These are phyloP conservation scores for Prorops nasuta DNA, from an alignment of 1,140 invertebrate species.

Conservation along the genomic window DNA sequence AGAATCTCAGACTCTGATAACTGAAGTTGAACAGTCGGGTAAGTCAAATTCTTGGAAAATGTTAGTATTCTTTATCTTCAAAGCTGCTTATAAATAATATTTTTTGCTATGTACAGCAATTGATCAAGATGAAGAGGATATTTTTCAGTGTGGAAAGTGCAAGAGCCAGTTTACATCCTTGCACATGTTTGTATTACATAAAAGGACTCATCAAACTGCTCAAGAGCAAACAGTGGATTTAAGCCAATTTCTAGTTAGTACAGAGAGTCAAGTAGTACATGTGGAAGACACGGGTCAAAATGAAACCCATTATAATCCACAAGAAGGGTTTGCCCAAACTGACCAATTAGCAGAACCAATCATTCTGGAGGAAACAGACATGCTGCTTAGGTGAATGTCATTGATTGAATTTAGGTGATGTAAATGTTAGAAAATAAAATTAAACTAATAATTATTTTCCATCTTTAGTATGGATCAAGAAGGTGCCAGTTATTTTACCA, in stretches of 20 bases:
- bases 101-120: slow-evolving; percentile 30
- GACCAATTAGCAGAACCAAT: slow-evolving; percentile 46
- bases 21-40: slow-evolving; percentile 51
- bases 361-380: slow-evolving; percentile 52
- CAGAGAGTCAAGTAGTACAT: slow-evolving; percentile 38
- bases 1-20: slow-evolving; percentile 46
- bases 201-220: slow-evolving; percentile 55
- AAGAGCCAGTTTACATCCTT: slow-evolving; percentile 65
- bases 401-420: slow-evolving; percentile 4
- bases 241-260: slow-evolving; percentile 45
- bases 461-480: slow-evolving; percentile 48
- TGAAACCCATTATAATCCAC: slow-evolving; percentile 37
- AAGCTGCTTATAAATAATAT: slow-evolving; percentile 1
- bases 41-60: no score
- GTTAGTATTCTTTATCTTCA: no score
- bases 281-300: slow-evolving; percentile 36
- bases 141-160: slow-evolving; percentile 70
- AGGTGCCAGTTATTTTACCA: slow-evolving; percentile 43
- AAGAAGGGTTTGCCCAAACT: slow-evolving; percentile 41
- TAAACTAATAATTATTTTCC: slow-evolving; percentile 3
- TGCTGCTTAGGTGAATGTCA: slow-evolving; percentile 47
- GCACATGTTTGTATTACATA: slow-evolving; percentile 61
- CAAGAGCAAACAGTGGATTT: slow-evolving; percentile 46
- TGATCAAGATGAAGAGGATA: slow-evolving; percentile 64
- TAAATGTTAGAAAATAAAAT: neutral